Evolutionary conservation across 2,797 vertebrate species (phyloP).

Genomic region (Leptoclinus maculatus): DNA sequence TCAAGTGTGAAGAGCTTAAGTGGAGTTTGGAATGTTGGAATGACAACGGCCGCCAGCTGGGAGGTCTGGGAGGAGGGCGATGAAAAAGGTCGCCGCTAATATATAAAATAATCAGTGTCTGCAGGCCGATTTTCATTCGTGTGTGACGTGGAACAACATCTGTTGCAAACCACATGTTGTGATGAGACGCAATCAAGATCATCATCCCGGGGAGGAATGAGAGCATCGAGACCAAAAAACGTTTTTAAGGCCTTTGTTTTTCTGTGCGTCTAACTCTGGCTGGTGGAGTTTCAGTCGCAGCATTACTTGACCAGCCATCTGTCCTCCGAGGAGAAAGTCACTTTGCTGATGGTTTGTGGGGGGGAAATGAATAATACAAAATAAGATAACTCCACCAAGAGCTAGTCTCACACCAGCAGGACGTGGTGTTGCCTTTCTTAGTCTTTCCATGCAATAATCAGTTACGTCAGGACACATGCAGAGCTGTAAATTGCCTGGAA

Average conservation of each 20-base stretch:
- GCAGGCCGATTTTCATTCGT: conserved; percentile 57
- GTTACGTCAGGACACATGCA: conserved; percentile 60
- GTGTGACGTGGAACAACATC: conserved; percentile 67
- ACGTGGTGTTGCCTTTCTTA: conserved; percentile 44
- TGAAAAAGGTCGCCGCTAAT: conserved; percentile 69
- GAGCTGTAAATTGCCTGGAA: conserved; percentile 42
- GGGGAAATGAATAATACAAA: conserved; percentile 39
- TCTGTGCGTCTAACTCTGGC: conserved; percentile 28
- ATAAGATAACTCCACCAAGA: conserved; percentile 53
- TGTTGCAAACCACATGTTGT: conserved; percentile 70
- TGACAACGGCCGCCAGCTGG: conserved; percentile 62
- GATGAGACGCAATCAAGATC: conserved; percentile 65
- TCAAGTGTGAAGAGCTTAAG: conserved; percentile 71
- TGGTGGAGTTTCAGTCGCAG: conserved; percentile 36
- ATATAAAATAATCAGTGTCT: conserved; percentile 75
- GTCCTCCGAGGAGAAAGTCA: conserved; percentile 40
- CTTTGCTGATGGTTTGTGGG: conserved; percentile 51
- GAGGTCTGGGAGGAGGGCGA: conserved; percentile 62
- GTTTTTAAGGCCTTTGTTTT: conserved; percentile 51
- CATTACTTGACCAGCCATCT: conserved; percentile 43
- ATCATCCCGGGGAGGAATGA: conserved; percentile 56
- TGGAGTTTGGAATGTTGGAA: conserved; percentile 63
- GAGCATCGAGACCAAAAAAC: conserved; percentile 45
- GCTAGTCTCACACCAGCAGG: conserved; percentile 41
- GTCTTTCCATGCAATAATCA: conserved; percentile 66